Evolutionary conservation across 2,888 invertebrate species (phyloP), one percentile per base, ranked within the genome.

Genomic region (Vesta saturnalis): DNA sequence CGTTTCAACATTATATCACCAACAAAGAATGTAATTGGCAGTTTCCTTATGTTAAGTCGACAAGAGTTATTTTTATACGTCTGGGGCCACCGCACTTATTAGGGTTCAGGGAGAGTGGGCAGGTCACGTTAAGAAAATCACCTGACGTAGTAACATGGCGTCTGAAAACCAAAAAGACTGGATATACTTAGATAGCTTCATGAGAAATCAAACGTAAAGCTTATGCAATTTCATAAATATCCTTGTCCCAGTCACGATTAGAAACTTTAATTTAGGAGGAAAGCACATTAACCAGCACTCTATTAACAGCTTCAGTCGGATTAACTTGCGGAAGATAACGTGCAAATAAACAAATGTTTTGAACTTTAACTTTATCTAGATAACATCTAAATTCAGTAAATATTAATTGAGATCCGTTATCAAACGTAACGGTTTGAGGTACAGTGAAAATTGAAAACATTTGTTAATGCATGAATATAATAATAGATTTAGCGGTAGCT

Each of bases 361-460:
- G 43, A 43, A 43, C 43, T 14, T 43, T 43, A 14, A 43, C 14
- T 6, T 43, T 12, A 43, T 2, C 14, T 12, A 43, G 12, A 12
- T n/a, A 43, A 43, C 30, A 6, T 30, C 6, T 30, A 60, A 71
- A 69, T 43, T 64, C 62, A 30, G n/a, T 22, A 57, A 58, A 35
- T 8, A 19, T n/a, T 39, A 70, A 73, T 15, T 73, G 68, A 5
- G 61, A 62, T 5, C 69, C 70, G 56, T 73, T 74, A 46, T 74
- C 71, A 30, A 35, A 63, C n/a, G 69, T 56, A 4, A 71, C 35
- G n/a, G 15, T 57, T 23, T 60, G 39, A 2, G 72, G 70, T 18
- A 60, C 47, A 14, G 71, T 69, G 65, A 73, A 71, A 15, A 72
- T 21, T 10, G 63, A 19, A 39, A 72, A 70, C 1, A 71, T 58